These are phyloP conservation scores for Agapornis canus DNA, from an alignment of 2,797 vertebrate genomes.

Conservation along the genomic window DNA sequence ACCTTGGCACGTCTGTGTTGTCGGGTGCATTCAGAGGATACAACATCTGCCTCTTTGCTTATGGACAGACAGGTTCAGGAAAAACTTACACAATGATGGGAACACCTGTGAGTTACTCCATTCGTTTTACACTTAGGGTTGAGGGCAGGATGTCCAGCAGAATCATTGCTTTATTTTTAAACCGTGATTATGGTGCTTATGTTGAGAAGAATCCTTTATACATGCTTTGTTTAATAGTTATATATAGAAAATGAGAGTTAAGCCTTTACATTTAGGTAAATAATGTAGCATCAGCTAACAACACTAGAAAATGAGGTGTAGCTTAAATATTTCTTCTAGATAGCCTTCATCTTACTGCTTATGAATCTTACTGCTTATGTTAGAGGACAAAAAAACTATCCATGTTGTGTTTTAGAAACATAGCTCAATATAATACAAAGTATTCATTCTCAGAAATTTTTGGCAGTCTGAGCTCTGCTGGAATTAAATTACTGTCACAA, in stretches of 20 bases:
- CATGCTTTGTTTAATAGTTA: neutral
- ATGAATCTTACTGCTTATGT: fast-evolving
- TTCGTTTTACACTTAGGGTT: neutral
- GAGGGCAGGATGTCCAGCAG: neutral
- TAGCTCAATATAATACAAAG: neutral
- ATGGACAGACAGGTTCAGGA: constrained; percentile 97
- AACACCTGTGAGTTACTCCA: constrained; percentile 86
- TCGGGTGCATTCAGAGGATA: constrained; percentile 91
- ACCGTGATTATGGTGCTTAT: neutral
- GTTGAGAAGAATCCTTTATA: neutral
- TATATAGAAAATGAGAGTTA: neutral
- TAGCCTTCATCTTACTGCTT: neutral
- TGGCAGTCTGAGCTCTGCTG: neutral
- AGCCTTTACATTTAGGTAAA: neutral
- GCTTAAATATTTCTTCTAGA: neutral
- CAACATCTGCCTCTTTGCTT: constrained; percentile 97
- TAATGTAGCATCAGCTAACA: neutral
- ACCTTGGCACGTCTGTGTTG: constrained; percentile 91
- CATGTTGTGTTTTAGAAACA: neutral
- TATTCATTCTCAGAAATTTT: neutral
- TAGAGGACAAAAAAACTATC: neutral
- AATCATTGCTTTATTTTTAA: neutral
- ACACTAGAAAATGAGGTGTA: neutral
- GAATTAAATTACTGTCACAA: neutral
- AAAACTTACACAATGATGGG: constrained; percentile 99